A percentile compares a stretch with the other conserved stretches of the same genome.
Evolutionary conservation across 1,140 invertebrate genomes (phyloP).

Genomic region (Argopecten irradians): DNA sequence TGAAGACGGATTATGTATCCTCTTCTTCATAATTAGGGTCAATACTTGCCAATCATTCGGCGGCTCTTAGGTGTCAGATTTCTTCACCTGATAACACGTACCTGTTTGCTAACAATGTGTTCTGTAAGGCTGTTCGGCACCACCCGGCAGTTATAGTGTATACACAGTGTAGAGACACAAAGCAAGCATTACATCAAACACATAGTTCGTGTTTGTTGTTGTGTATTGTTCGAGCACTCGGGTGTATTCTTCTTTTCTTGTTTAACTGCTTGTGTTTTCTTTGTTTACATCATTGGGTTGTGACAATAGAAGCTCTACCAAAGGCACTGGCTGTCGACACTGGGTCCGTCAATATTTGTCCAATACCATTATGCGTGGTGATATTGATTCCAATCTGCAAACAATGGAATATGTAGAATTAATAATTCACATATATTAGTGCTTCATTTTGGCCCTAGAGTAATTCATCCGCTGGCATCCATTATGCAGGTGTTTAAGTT

Average conservation of each 20-base stretch:
- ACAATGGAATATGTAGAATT: slow-evolving; percentile 1
- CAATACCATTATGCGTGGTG: neutral
- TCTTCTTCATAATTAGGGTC: slow-evolving; percentile 21
- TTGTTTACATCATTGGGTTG: neutral
- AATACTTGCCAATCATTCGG: neutral
- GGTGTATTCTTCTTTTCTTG: slow-evolving; percentile 6
- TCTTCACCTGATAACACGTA: neutral
- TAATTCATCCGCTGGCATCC: neutral
- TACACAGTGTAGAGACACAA: neutral
- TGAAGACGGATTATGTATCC: neutral
- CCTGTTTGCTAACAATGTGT: neutral
- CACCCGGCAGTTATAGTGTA: neutral
- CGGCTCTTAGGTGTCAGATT: slow-evolving; percentile 13
- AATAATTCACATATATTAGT: neutral
- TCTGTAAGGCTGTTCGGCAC: neutral
- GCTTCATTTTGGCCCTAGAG: neutral
- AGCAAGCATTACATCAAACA: neutral
- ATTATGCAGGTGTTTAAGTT: neutral
- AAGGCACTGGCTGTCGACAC: neutral
- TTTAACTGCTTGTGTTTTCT: neutral
- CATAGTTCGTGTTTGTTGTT: neutral
- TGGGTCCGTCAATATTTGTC: neutral
- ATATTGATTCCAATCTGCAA: slow-evolving; percentile 13
- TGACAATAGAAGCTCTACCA: neutral
- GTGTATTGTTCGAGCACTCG: neutral